phyloP scores from a whole-genome alignment of 2,888 invertebrate genomes.

The Lasiommata megera region DNA sequence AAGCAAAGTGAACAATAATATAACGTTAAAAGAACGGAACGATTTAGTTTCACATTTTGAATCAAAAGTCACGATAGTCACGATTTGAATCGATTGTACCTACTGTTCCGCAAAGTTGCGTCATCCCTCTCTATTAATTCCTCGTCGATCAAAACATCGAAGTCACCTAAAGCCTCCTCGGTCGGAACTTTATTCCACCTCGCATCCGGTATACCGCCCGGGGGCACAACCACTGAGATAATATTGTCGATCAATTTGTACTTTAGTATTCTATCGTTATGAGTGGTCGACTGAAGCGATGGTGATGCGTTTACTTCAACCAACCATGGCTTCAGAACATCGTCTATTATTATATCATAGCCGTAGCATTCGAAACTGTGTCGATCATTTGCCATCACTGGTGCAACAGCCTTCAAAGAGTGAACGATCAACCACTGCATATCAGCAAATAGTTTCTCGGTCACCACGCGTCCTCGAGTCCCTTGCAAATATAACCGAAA shows the following conservation, averaged over 20 bases:
- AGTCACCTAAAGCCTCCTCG: conserved; percentile 88
- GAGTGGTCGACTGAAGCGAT: conserved; percentile 95
- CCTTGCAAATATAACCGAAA: conserved; percentile 94
- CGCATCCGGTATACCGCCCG: conserved; percentile 93
- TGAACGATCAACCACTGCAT: conserved; percentile 96
- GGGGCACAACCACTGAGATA: conserved; percentile 93
- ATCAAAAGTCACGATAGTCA: conserved; percentile 1
- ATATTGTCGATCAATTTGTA: conserved; percentile 97
- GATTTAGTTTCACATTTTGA: neutral
- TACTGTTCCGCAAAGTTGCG: conserved; percentile 17
- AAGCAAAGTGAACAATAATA: too few species aligned
- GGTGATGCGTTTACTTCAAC: conserved; percentile 98
- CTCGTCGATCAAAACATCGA: conserved; percentile 91
- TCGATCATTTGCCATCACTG: conserved; percentile 96
- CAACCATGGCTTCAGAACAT: conserved; percentile 95
- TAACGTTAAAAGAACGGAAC: too few species aligned
- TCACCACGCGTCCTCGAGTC: conserved; percentile 92
- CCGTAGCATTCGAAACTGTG: conserved; percentile 98
- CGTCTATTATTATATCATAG: conserved; percentile 97
- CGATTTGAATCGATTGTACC: conserved; percentile 15
- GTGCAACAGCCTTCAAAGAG: conserved; percentile 95
- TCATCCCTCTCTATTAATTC: conserved; percentile 87
- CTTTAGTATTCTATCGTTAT: conserved; percentile 96
- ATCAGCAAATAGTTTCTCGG: conserved; percentile 94
- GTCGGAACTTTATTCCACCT: conserved; percentile 92